Evolutionary conservation across 2,113 vertebrate genomes (phyloP).

Genomic region (Callaeas wilsoni): DNA sequence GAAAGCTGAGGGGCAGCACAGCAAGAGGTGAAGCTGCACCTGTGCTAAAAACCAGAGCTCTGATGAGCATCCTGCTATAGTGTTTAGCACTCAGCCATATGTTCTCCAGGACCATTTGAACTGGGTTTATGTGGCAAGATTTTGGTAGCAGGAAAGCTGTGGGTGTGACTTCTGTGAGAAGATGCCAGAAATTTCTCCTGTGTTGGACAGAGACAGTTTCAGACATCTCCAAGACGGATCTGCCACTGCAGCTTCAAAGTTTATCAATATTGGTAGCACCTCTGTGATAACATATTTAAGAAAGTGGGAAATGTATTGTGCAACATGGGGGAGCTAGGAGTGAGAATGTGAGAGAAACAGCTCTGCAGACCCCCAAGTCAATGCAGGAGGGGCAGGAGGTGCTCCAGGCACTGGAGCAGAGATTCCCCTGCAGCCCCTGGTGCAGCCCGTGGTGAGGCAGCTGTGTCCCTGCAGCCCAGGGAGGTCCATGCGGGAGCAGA

Average conservation of each 20-base stretch:
- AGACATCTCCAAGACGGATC: background rate
- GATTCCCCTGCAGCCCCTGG: background rate
- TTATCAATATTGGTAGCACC: background rate
- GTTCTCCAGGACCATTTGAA: background rate
- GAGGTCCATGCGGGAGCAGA: background rate
- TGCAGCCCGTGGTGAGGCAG: background rate
- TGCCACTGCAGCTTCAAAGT: background rate
- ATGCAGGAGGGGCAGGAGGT: background rate
- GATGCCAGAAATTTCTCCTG: background rate
- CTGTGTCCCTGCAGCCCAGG: background rate
- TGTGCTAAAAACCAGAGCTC: background rate
- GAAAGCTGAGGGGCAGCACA: background rate
- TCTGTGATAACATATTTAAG: background rate
- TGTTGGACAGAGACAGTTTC: background rate
- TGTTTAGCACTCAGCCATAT: background rate
- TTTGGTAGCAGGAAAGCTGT: background rate
- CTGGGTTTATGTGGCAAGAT: background rate
- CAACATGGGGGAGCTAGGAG: background rate
- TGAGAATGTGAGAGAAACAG: background rate
- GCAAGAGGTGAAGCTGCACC: background rate
- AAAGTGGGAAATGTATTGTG: accelerated
- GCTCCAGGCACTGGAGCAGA: accelerated
- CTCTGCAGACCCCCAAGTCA: background rate
- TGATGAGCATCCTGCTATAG: background rate
- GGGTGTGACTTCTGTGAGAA: background rate